Percentiles rank a stretch among this genome's conserved stretches.
Evolutionary conservation across 2,888 invertebrate genomes (phyloP).

Genomic region (Lasioglossum zephyrum): DNA sequence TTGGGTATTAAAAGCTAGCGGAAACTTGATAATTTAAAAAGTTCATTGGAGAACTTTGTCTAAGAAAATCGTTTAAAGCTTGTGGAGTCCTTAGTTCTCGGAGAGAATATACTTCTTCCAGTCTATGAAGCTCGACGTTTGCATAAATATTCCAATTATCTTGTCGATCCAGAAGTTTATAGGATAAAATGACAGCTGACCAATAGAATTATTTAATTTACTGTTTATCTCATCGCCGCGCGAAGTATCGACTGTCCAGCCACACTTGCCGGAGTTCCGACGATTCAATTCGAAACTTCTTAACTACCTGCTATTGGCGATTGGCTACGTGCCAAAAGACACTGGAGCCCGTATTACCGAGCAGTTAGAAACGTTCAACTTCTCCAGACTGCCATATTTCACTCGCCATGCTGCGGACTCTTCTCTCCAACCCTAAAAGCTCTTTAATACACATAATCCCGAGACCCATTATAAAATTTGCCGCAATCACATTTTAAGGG

Average conservation of each 20-base stretch:
- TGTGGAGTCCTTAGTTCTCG: neutral
- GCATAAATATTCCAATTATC: neutral
- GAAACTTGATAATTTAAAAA: neutral
- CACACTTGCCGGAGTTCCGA: neutral
- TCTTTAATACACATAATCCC: neutral
- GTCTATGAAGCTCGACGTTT: neutral
- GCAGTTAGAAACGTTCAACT: neutral
- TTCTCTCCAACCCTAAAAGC: neutral
- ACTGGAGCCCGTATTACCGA: neutral
- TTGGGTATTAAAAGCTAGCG: neutral
- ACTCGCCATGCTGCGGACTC: neutral
- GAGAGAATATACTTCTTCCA: neutral
- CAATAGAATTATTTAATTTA: neutral
- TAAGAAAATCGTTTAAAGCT: neutral
- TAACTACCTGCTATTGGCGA: slow-evolving; percentile 3
- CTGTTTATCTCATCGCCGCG: neutral
- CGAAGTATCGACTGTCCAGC: neutral
- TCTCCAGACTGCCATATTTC: neutral
- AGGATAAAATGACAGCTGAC: neutral
- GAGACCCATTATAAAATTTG: too few species aligned
- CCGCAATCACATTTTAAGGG: too few species aligned
- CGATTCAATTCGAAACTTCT: neutral
- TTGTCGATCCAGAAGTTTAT: neutral
- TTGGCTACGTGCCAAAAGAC: slow-evolving; percentile 1
- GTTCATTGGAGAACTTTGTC: neutral